phyloP scores from a whole-genome alignment of 1,140 invertebrate genomes.

The Pseudomyrmex dendroicus region DNA sequence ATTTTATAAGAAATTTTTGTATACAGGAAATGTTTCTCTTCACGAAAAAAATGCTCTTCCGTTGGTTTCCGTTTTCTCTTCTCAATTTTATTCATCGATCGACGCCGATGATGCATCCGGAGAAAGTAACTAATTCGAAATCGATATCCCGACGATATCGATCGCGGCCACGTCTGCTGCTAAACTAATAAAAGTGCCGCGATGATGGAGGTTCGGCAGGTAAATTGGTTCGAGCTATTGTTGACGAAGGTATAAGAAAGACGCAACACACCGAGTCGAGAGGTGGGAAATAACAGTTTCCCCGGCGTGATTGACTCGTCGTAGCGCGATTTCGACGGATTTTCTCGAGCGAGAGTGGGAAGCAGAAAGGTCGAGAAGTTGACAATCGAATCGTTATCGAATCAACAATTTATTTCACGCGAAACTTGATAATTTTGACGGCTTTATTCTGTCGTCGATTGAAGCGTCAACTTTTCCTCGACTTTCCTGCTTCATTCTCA shows the following conservation, averaged over 20 bases:
- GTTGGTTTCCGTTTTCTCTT: background rate
- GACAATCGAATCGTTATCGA: constrained; percentile 62
- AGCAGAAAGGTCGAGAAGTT: constrained; percentile 35
- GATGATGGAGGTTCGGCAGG: constrained; percentile 65
- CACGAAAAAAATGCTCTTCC: background rate
- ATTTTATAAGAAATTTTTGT: background rate
- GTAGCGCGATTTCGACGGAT: constrained; percentile 48
- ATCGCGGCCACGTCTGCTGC: constrained; percentile 57
- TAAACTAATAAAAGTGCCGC: constrained; percentile 57
- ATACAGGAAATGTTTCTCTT: background rate
- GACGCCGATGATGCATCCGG: constrained; percentile 4
- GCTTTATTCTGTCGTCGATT: constrained; percentile 17
- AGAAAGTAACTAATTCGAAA: constrained; percentile 79
- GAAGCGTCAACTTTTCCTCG: constrained; percentile 31
- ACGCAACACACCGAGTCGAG: background rate
- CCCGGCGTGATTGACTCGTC: constrained; percentile 73
- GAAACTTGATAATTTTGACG: constrained; percentile 56
- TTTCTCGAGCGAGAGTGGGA: constrained; percentile 2
- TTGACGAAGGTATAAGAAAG: constrained; percentile 58
- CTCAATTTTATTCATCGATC: background rate
- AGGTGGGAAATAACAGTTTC: constrained; percentile 65
- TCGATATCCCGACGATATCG: constrained; percentile 78
- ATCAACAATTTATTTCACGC: constrained; percentile 63
- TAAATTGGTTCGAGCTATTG: constrained; percentile 74
- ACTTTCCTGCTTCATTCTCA: background rate